phyloP scores from a whole-genome alignment of 2,888 invertebrate species.

The Ophion costatus region DNA sequence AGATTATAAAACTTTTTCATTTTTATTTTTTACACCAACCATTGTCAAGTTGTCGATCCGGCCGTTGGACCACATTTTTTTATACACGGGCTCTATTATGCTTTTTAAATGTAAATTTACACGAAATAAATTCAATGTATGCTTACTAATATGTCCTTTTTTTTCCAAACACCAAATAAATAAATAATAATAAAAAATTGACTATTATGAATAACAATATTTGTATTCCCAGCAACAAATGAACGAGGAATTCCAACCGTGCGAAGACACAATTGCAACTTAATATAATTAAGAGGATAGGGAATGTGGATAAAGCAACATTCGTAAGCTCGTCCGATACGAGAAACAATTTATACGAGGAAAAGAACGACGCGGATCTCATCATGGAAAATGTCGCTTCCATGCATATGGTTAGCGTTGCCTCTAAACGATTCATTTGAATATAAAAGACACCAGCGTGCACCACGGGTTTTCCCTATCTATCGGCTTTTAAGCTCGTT shows the following conservation, averaged over 20 bases:
- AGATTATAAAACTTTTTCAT: too few relatives aligned
- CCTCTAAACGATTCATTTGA: constrained; percentile 66
- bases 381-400: constrained; percentile 61
- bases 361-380: constrained; percentile 32
- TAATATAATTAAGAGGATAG: constrained; percentile 25
- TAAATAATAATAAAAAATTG: too few relatives aligned
- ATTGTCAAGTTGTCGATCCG: too few relatives aligned
- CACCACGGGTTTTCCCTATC: constrained; percentile 39
- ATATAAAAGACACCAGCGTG: constrained; percentile 66
- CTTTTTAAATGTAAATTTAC: too few relatives aligned
- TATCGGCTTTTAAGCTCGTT: constrained; percentile 49
- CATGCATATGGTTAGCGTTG: constrained; percentile 56
- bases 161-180: too few relatives aligned
- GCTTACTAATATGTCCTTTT: too few relatives aligned
- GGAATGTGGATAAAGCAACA: constrained; percentile 22
- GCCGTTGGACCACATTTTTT: too few relatives aligned
- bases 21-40: too few relatives aligned
- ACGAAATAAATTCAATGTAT: too few relatives aligned
- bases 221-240: neutral
- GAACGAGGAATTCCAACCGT: neutral
- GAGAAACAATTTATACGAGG: constrained; percentile 45
- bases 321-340: constrained; percentile 37
- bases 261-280: constrained; percentile 1
- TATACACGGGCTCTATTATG: too few relatives aligned
- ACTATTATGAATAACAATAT: neutral